Conservation (phyloP, 1,140 invertebrate genomes). For the Drosophila saltans region DNA sequence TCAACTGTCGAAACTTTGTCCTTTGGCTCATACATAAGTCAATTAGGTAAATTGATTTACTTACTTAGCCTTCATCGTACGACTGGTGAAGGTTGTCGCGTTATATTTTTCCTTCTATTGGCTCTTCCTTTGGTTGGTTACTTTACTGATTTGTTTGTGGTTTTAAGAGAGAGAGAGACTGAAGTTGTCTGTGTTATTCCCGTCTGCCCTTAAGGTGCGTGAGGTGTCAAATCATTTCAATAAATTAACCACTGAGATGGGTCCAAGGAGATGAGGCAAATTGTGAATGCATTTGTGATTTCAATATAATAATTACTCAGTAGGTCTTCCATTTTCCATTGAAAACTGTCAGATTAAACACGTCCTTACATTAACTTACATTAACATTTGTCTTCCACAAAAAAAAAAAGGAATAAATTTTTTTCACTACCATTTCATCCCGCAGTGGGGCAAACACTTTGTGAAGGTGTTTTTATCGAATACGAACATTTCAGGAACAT, state of each 20-base stretch:
- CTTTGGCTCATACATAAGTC: constrained; percentile 66
- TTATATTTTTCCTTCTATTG: constrained; percentile 31
- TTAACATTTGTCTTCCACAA: constrained; percentile 15
- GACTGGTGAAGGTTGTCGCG: constrained; percentile 37
- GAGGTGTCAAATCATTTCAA: constrained; percentile 54
- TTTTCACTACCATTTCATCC: background rate
- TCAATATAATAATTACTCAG: constrained; percentile 20
- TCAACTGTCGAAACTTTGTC: constrained; percentile 53
- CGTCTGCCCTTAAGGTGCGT: constrained; percentile 32
- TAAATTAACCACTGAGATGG: background rate
- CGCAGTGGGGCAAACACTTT: background rate
- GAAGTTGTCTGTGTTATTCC: constrained; percentile 14
- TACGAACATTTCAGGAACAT: background rate
- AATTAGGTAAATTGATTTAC: constrained; percentile 78
- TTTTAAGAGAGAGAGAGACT: constrained; percentile 11
- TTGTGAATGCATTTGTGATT: constrained; percentile 21
- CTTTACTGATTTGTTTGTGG: constrained; percentile 78
- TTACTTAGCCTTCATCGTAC: constrained; percentile 22
- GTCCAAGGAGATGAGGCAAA: constrained; percentile 4
- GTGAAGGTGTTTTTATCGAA: background rate
- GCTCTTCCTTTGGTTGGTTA: constrained; percentile 36
- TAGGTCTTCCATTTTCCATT: background rate
- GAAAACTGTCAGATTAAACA: constrained; percentile 12
- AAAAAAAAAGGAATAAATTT: constrained; percentile 25
- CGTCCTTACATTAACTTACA: constrained; percentile 2